phyloP scores from a whole-genome alignment of 2,797 vertebrate genomes.

The Mionectes olivaceus region DNA sequence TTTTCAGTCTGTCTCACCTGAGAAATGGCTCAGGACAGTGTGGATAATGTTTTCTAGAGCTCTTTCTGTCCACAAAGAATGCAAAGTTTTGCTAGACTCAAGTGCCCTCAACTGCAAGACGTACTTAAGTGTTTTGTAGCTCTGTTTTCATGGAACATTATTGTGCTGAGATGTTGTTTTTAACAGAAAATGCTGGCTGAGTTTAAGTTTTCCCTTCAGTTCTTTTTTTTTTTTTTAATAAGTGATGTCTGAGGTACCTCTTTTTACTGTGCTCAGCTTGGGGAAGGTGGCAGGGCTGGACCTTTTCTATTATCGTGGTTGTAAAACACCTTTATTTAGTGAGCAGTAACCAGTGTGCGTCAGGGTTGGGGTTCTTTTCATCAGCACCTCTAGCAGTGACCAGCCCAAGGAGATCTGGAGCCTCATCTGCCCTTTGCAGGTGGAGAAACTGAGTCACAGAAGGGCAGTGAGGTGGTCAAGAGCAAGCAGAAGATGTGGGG shows the following conservation, averaged over 20 bases:
- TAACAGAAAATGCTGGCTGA: background rate
- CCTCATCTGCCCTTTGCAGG: background rate
- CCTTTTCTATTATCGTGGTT: background rate
- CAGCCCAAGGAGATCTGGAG: background rate
- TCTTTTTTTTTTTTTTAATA: accelerated
- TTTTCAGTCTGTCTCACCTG: background rate
- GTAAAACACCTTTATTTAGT: background rate
- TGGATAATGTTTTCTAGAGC: background rate
- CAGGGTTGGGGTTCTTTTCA: background rate
- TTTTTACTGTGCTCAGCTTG: background rate
- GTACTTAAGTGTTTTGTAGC: background rate
- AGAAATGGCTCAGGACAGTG: background rate
- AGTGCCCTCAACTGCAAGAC: no score
- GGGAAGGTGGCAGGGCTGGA: background rate
- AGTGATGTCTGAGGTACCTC: background rate
- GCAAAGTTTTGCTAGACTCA: background rate
- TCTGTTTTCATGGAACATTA: background rate
- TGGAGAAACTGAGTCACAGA: background rate
- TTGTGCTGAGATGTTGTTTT: background rate
- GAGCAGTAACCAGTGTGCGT: background rate
- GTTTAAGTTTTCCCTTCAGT: background rate
- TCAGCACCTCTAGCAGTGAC: background rate
- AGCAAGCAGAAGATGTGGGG: background rate
- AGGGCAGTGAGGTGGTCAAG: background rate
- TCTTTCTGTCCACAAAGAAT: background rate